A percentile compares a stretch with the other conserved stretches of the same genome.
These are phyloP conservation scores for Megaceryle alcyon DNA, from an alignment of 2,797 vertebrate species.

Conservation along the genomic window DNA sequence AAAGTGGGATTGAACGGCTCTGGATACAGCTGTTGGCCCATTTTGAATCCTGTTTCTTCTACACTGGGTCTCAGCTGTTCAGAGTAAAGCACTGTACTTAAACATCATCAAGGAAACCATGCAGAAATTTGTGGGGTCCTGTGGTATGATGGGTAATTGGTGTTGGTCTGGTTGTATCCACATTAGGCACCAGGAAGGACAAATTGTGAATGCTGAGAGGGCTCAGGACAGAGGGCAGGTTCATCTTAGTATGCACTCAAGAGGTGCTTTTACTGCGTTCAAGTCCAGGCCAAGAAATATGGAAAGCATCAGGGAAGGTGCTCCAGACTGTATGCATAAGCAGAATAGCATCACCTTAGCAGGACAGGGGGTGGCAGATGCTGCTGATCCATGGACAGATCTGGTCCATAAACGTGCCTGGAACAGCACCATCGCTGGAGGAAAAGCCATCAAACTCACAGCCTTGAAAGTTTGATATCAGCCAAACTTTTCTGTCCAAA, in stretches of 20 bases:
- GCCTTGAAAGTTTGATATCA: background rate
- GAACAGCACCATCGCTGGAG: background rate
- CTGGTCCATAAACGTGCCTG: background rate
- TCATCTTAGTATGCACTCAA: background rate
- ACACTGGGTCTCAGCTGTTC: background rate
- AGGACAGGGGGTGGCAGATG: background rate
- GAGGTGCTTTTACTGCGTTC: background rate
- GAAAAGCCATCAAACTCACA: background rate
- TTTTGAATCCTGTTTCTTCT: background rate
- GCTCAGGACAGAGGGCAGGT: background rate
- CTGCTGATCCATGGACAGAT: background rate
- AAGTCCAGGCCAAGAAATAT: background rate
- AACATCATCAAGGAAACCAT: background rate
- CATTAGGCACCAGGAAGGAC: background rate
- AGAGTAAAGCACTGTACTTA: background rate
- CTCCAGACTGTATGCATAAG: background rate
- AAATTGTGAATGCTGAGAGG: background rate
- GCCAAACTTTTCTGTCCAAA: background rate
- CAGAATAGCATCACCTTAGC: background rate
- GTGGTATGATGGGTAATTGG: fast-evolving
- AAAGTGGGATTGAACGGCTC: background rate
- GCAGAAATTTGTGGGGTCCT: background rate
- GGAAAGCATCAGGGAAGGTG: background rate
- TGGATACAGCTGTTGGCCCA: background rate
- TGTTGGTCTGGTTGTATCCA: fast-evolving